Base-by-base conservation (phyloP, 2,797 vertebrate species). In the Crocidura indochinensis region DNA sequence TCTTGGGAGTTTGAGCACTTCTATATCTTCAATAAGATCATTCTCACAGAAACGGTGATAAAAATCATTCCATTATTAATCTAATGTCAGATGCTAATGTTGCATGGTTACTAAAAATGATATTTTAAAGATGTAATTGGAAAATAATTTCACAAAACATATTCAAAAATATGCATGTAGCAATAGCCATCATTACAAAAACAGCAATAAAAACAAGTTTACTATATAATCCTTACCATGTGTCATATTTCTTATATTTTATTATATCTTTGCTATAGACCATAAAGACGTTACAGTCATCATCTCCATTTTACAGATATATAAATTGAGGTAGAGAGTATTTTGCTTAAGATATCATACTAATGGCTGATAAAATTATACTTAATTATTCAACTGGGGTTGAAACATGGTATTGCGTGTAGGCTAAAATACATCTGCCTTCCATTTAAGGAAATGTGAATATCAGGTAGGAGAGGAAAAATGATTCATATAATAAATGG, bases 121-220 rank as follows among this genome's bases (percentile, higher is more conserved):
- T 51, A 29, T 46, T 72, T 84, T 15, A 11, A 60, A 90, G 29
- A 82, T 71, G 2, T 31, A 79, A 85, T 31, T 85, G 27, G 5
- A 73, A 29, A 88, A 87, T 78, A 90, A 31, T 47, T 76, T 47
- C 31, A 69, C 47, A 78, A 65, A 51, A 51, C 51, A 51, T 51
- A 7, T 44, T 83, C 67, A 72, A 14, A 82, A 78, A 6, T 47
- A 15, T 44, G 22, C 17, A 75, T 72, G 87, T 84, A 79, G 20
- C 67, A 65, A 53, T 12, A 47, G 56, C 6, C 60, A 2, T 10
- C 27, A 78, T 7, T 15, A 14, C 29, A n/a, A 56, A 27, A 15
- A 84, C 49, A 4, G 65, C 19, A 17, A 56, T 65, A 38, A 51
- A 60, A 71, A 17, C 17, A 72, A 64, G 31, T 38, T 38, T 1